Evolutionary conservation across 2,888 invertebrate genomes (phyloP), one percentile per base, ranked within the genome.

Genomic region (Papilio demoleus): DNA sequence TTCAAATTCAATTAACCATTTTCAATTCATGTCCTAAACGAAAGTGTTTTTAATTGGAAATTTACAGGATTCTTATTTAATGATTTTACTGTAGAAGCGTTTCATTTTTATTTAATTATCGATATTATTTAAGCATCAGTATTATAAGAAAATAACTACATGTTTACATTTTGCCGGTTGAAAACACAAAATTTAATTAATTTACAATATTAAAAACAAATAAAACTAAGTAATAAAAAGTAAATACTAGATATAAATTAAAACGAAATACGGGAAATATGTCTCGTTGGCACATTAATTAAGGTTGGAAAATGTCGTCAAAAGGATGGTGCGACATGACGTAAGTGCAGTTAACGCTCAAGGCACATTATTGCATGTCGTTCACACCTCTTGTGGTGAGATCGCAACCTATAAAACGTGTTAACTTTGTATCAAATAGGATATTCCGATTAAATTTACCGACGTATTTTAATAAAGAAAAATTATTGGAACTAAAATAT

Each of bases 1-100:
- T 63, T 50, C n/a, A 50, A 63, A 50, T 63, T 63, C 36, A 63
- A 63, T 63, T 63, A 63, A 63, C 24, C 36, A 24, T 36, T 63
- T 36, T 36, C 63, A 63, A 63, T 63, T 36, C 34, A 22, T 24
- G 8, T n/a, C 50, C 36, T 50, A 36, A 63, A 36, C 63, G 63
- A 50, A 36, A 24, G 19, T 36, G 9, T 50, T 50, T 50, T 50
- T 56, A 31, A 27, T 53, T 27, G 19, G 8, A 8, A 53, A 27
- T 53, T 27, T n/a, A n/a, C 6, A 3, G 24, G n/a, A 27, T 27
- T 27, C 50, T 19, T 45, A 1, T 27, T 50, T 27, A 24, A 22
- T 14, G 14, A 31, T 9, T 31, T 53, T 9, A 53, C n/a, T 53
- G 14, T 5, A 6, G n/a, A 53, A 27, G 8, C 12, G 0, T 14